These are phyloP conservation scores for Copidosoma aretas DNA, from an alignment of 2,888 invertebrate genomes.

Conservation along the genomic window DNA sequence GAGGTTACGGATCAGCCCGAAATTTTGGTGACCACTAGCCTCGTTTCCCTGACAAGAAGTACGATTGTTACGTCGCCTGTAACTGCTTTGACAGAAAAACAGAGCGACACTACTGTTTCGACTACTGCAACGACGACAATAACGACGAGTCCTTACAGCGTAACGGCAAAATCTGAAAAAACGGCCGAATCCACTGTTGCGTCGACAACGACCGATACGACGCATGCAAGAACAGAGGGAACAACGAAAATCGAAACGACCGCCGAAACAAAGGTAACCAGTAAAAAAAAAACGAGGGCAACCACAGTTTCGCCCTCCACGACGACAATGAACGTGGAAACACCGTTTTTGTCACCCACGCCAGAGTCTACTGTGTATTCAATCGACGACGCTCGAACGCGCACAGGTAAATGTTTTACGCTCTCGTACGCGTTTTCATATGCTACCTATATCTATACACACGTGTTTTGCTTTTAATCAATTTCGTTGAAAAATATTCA, in stretches of 20 bases:
- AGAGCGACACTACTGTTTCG: not conserved
- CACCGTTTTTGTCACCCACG: not conserved
- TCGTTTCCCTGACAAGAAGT: not conserved
- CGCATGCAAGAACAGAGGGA: conserved; percentile 30
- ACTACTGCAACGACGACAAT: conserved; percentile 27
- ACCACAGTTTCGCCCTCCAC: not conserved
- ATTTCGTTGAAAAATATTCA: no score
- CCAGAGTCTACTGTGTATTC: not conserved
- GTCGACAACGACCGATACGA: conserved; percentile 7
- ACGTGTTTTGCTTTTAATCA: no score
- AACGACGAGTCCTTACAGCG: conserved; percentile 15
- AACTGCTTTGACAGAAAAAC: not conserved
- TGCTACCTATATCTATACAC: no score
- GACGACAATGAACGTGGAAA: not conserved
- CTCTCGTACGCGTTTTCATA: no score
- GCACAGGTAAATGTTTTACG: not conserved
- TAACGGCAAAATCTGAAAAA: not conserved
- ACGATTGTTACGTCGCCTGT: not conserved
- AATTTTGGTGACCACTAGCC: not conserved
- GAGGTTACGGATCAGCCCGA: conserved; percentile 34
- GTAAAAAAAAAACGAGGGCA: not conserved
- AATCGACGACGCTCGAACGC: not conserved
- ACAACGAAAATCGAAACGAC: conserved; percentile 18
- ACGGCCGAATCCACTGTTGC: conserved; percentile 11
- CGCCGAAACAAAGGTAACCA: not conserved